Conservation (phyloP, 1,140 invertebrate genomes). For the Micrasema longulum region DNA sequence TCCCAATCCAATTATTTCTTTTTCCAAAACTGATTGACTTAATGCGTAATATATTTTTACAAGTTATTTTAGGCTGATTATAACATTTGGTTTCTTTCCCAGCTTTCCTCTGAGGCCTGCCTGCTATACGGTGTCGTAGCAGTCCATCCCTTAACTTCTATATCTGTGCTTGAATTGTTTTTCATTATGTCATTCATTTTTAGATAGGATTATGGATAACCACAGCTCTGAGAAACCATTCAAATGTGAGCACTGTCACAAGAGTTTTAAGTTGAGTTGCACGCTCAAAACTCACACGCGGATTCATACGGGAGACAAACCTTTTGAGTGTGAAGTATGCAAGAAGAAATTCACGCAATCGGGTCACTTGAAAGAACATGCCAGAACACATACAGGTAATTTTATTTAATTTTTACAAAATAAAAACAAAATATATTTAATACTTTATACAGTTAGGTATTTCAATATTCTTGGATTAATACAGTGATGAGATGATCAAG, state of each 20-base stretch:
- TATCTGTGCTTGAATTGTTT: background rate
- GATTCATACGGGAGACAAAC: slow-evolving; percentile 79
- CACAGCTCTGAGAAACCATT: slow-evolving; percentile 30
- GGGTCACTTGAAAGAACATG: slow-evolving; percentile 53
- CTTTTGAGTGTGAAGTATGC: slow-evolving; percentile 78
- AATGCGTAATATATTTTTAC: too few relatives aligned
- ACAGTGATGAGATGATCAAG: too few relatives aligned
- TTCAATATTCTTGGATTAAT: too few relatives aligned
- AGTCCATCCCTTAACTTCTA: background rate
- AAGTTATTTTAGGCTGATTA: too few relatives aligned
- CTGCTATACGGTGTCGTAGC: background rate
- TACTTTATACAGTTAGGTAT: slow-evolving; percentile 3
- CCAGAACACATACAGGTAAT: slow-evolving; percentile 59
- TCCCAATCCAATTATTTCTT: too few relatives aligned
- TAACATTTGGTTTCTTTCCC: too few relatives aligned
- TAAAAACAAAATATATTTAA: background rate
- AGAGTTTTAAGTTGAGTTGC: slow-evolving; percentile 43
- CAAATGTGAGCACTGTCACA: slow-evolving; percentile 44
- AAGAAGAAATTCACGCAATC: slow-evolving; percentile 70
- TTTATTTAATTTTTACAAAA: slow-evolving; percentile 2
- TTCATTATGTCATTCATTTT: background rate
- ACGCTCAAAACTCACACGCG: slow-evolving; percentile 63
- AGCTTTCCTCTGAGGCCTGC: too few relatives aligned
- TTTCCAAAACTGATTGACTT: too few relatives aligned
- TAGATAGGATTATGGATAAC: background rate